These are phyloP conservation scores for Amphilophus citrinellus DNA, from an alignment of 2,113 vertebrate genomes.

Conservation along the genomic window DNA sequence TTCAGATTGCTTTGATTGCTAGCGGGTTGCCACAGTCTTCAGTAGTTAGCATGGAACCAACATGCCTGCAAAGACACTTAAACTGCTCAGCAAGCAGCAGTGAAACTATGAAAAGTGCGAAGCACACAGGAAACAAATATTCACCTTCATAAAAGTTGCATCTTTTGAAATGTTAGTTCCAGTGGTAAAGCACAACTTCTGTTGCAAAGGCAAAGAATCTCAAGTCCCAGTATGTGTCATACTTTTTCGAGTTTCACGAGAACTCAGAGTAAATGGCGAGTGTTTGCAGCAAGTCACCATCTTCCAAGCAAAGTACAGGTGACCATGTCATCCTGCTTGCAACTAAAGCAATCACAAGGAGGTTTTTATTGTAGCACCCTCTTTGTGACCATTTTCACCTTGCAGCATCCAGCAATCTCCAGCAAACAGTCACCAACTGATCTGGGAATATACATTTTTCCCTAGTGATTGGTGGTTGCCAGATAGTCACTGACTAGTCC, in stretches of 20 bases:
- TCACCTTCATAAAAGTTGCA: neutral
- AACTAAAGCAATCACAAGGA: neutral
- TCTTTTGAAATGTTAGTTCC: neutral
- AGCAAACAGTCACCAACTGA: neutral
- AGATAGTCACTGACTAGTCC: no score
- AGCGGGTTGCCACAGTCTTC: neutral
- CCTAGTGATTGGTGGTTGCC: no score
- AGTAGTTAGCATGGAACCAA: no score
- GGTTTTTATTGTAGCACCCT: no score
- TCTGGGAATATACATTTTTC: neutral
- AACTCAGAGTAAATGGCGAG: neutral
- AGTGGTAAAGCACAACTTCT: neutral
- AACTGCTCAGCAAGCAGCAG: neutral
- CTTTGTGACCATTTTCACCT: neutral
- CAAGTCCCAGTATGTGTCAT: neutral
- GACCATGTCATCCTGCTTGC: neutral
- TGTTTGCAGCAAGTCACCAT: neutral
- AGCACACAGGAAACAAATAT: no score
- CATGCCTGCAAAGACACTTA: neutral
- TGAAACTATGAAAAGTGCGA: no score
- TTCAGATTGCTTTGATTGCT: neutral
- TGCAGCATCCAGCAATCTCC: neutral
- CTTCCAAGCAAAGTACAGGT: neutral
- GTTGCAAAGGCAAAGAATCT: no score
- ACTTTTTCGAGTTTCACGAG: no score